These are phyloP conservation scores for Scolopax bukidnonensis DNA, from an alignment of 2,797 vertebrate genomes.

Conservation along the genomic window DNA sequence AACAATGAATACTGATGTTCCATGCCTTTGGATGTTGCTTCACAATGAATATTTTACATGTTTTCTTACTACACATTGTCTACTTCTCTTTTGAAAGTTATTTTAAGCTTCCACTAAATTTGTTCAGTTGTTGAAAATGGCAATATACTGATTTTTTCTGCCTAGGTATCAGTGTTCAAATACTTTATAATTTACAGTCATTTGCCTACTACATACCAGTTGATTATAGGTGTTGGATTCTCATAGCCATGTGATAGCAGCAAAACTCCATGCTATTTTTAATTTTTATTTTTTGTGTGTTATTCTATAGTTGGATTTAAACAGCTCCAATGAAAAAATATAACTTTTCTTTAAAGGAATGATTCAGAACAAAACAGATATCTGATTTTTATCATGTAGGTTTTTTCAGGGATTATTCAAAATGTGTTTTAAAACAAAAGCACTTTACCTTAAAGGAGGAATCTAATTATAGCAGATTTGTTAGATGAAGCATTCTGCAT, in stretches of 20 bases:
- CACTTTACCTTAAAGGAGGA: constrained; percentile 24
- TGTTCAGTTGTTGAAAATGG: not conserved
- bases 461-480: constrained; percentile 14
- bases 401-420: constrained; percentile 1
- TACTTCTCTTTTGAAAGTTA: not conserved
- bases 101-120: constrained; percentile 25
- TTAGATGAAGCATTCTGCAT: constrained; percentile 45
- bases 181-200: not conserved
- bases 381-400: not conserved
- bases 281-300: not conserved
- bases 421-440: constrained; percentile 46
- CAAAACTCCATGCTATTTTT: not conserved
- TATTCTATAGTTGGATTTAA: not conserved
- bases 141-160: not conserved
- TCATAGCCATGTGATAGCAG: not conserved
- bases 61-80: not conserved
- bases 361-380: not conserved
- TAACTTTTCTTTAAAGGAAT: not conserved
- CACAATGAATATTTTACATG: not conserved
- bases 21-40: not conserved
- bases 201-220: not conserved
- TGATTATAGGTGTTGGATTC: not conserved
- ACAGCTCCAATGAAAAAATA: not conserved
- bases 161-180: not conserved
- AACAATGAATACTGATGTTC: not conserved